A percentile compares a stretch with the other conserved stretches of the same genome.
Conservation (phyloP, 1,140 invertebrate species). For the Octopus bimaculoides region DNA sequence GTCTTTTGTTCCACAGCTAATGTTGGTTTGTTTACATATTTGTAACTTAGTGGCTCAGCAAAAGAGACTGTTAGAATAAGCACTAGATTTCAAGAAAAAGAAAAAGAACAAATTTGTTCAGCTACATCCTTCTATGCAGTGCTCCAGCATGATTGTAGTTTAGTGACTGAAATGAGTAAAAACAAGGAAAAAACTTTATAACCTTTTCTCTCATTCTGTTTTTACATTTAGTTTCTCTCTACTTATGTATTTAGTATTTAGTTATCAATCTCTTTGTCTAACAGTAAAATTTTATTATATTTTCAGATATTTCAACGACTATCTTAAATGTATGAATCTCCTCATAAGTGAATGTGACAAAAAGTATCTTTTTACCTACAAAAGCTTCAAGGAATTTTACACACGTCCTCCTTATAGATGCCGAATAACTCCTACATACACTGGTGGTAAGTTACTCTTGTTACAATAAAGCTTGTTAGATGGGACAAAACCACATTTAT, state of each 20-base stretch:
- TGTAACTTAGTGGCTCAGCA: no score
- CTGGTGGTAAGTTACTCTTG: not conserved
- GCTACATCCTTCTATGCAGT: no score
- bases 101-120: no score
- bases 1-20: no score
- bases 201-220: not conserved
- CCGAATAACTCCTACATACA: not conserved
- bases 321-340: not conserved
- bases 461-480: no score
- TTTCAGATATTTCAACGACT: slow-evolving; percentile 6
- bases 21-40: no score
- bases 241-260: not conserved
- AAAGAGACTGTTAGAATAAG: no score
- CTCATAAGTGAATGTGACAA: not conserved
- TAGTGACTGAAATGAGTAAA: no score
- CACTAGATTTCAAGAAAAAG: no score
- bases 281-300: not conserved
- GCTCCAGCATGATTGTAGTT: no score
- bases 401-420: slow-evolving; percentile 3
- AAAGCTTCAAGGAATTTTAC: slow-evolving; percentile 2
- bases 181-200: no score
- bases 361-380: not conserved
- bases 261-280: not conserved
- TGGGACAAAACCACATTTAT: no score
- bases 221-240: not conserved